Conservation (phyloP, 92 coral and sea anemone species). For the Ricordea florida region DNA sequence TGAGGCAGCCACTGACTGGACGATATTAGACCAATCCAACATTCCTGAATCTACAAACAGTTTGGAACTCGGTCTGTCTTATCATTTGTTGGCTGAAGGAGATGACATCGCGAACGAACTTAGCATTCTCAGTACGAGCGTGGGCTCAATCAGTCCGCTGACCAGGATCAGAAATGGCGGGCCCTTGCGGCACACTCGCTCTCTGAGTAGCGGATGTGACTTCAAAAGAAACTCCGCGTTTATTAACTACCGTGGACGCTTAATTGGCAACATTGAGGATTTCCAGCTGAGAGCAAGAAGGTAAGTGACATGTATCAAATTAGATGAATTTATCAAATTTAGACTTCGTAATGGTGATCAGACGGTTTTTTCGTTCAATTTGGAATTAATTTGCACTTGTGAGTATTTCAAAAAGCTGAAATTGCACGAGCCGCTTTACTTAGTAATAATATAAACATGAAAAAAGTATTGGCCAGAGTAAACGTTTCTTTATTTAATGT, state of each 20-base stretch:
- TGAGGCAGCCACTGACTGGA: slow-evolving; percentile 90
- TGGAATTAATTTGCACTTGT: too few relatives aligned
- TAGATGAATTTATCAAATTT: too few relatives aligned
- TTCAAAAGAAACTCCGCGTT: slow-evolving; percentile 66
- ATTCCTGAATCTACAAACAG: slow-evolving; percentile 47
- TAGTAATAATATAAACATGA: too few relatives aligned
- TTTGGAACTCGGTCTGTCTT: slow-evolving; percentile 54
- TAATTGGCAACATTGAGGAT: slow-evolving; percentile 70
- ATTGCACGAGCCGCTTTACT: too few relatives aligned
- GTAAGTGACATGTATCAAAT: slow-evolving; percentile 3
- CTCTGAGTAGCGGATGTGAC: slow-evolving; percentile 96
- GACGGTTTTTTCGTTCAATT: too few relatives aligned
- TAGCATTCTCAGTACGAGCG: slow-evolving; percentile 61
- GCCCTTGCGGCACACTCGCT: slow-evolving; percentile 83
- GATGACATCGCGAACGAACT: slow-evolving; percentile 67
- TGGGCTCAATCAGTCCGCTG: slow-evolving; percentile 62
- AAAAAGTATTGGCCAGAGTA: too few relatives aligned
- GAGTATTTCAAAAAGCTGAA: too few relatives aligned
- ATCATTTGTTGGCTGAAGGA: slow-evolving; percentile 29
- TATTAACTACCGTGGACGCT: slow-evolving; percentile 65
- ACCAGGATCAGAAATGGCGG: slow-evolving; percentile 22
- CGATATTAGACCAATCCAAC: slow-evolving; percentile 62
- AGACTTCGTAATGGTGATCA: too few relatives aligned
- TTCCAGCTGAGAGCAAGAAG: slow-evolving; percentile 76
- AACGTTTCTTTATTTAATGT: too few relatives aligned